Evolutionary conservation across 2,888 invertebrate species (phyloP).

Genomic region (Campoplex nolae): DNA sequence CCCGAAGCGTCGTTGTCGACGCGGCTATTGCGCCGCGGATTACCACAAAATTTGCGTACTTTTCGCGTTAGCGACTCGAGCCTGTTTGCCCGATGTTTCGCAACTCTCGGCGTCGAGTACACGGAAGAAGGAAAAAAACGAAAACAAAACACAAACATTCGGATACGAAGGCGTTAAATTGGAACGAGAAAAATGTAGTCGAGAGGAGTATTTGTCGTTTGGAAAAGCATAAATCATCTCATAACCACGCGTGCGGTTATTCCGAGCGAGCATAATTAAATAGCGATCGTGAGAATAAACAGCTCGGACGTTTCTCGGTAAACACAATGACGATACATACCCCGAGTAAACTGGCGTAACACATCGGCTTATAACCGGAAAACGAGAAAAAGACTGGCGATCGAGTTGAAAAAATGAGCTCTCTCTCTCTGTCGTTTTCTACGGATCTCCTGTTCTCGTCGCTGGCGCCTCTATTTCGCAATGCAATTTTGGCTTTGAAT

Average conservation of each 20-base stretch:
- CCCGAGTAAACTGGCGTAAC: not conserved
- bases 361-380: not conserved
- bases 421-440: not conserved
- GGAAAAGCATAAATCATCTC: slow-evolving; percentile 2
- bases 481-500: not conserved
- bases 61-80: not conserved
- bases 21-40: not conserved
- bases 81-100: not conserved
- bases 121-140: not conserved
- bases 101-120: not conserved
- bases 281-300: not conserved
- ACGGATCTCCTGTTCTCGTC: not conserved
- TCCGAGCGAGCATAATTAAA: not conserved
- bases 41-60: not conserved
- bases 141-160: not conserved
- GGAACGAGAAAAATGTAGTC: not conserved
- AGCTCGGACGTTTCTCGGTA: not conserved
- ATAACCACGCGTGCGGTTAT: not conserved
- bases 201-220: not conserved
- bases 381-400: not conserved
- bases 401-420: slow-evolving; percentile 17
- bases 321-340: not conserved
- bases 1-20: not conserved
- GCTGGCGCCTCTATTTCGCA: slow-evolving; percentile 24
- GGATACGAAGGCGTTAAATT: not conserved